Evolutionary conservation across 2,113 vertebrate genomes (phyloP).

Genomic region (Columbina picui): DNA sequence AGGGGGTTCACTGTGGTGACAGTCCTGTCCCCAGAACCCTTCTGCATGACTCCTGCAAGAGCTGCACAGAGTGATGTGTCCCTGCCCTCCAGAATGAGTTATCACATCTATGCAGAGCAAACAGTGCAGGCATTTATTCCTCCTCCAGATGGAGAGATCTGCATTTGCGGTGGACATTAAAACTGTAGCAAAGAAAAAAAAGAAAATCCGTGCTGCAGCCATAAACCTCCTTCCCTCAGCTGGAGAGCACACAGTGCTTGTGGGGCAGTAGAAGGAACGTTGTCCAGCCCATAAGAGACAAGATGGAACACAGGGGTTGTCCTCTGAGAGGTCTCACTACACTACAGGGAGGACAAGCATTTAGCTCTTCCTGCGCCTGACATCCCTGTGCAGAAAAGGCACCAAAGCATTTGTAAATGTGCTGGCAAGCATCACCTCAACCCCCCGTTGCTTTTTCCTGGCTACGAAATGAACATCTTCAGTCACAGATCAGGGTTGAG

Average conservation of each 20-base stretch:
- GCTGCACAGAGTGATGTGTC: not conserved
- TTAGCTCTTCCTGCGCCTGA: not conserved
- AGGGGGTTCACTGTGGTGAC: fast-evolving
- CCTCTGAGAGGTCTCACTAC: not conserved
- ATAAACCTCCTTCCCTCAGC: not conserved
- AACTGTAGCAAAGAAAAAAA: not conserved
- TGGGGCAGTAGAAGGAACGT: fast-evolving
- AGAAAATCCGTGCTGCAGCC: not conserved
- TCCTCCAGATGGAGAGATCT: not conserved
- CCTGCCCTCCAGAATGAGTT: not conserved
- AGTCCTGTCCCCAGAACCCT: not conserved
- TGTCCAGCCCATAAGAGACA: not conserved
- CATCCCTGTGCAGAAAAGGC: not conserved
- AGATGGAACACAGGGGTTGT: not conserved
- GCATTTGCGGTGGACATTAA: slow-evolving; percentile 16
- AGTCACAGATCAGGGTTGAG: not conserved
- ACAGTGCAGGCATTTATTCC: not conserved
- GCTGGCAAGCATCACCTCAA: not conserved
- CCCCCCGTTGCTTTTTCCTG: not conserved
- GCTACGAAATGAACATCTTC: not conserved
- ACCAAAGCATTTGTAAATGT: not conserved
- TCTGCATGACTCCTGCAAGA: not conserved
- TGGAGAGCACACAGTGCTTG: not conserved
- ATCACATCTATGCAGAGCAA: not conserved
- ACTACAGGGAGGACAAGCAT: not conserved